Evolutionary conservation across 2,888 invertebrate genomes (phyloP).

Genomic region (Erebia palarica): DNA sequence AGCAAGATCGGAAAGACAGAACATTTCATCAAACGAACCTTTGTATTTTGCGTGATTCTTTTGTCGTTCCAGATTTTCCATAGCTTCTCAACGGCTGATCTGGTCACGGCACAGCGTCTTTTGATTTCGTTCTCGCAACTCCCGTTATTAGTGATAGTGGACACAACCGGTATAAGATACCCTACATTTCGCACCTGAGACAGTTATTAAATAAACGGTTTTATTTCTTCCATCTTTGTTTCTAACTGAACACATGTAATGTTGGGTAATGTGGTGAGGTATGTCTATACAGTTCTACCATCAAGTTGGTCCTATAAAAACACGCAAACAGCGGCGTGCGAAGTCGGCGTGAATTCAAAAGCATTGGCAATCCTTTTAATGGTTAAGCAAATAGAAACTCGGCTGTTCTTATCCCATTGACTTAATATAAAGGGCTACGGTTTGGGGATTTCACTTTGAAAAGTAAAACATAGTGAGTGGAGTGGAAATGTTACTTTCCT

Average conservation of each 20-base stretch:
- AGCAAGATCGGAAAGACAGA: too few species aligned
- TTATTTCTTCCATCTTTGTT: too few species aligned
- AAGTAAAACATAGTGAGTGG: slow-evolving; percentile 13
- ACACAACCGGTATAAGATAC: too few species aligned
- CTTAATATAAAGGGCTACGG: slow-evolving; percentile 39
- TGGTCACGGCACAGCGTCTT: too few species aligned
- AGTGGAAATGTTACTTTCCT: background rate
- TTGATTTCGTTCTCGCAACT: too few species aligned
- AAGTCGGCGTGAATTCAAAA: slow-evolving; percentile 52
- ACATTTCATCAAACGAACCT: too few species aligned
- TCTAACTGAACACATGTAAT: background rate
- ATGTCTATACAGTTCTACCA: slow-evolving; percentile 30
- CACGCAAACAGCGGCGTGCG: slow-evolving; percentile 62
- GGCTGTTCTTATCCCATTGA: slow-evolving; percentile 48
- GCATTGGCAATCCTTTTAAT: slow-evolving; percentile 60
- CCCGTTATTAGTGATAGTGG: too few species aligned
- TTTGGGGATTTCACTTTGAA: slow-evolving; percentile 13
- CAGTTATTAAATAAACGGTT: too few species aligned
- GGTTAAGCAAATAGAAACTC: slow-evolving; percentile 59
- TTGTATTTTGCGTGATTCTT: too few species aligned
- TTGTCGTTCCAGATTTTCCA: too few species aligned
- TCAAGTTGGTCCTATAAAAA: slow-evolving; percentile 55
- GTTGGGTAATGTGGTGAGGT: background rate
- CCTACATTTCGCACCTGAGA: too few species aligned
- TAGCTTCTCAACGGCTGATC: too few species aligned